phyloP scores from a whole-genome alignment of 2,797 vertebrate species.

The Clangula hyemalis region DNA sequence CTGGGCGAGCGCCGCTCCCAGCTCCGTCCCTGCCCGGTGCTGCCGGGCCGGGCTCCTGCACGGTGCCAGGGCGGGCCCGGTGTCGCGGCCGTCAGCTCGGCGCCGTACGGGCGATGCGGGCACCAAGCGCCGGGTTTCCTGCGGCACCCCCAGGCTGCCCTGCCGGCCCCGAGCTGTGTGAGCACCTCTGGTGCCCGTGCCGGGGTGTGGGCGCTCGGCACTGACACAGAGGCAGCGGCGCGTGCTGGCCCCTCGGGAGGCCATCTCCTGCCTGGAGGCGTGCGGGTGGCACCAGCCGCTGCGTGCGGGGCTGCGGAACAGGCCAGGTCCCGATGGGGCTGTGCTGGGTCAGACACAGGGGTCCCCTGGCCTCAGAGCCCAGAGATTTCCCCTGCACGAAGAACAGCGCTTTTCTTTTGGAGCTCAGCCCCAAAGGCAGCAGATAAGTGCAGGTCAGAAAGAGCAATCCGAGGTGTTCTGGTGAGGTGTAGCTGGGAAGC shows the following conservation, averaged over 20 bases:
- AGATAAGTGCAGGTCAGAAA: neutral
- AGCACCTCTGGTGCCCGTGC: rapidly evolving
- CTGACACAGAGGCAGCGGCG: no score
- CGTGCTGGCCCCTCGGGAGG: neutral
- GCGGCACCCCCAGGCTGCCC: neutral
- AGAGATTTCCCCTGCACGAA: neutral
- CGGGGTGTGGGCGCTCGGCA: neutral
- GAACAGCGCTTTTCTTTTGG: neutral
- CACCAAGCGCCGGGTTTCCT: neutral
- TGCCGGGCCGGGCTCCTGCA: no score
- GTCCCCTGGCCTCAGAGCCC: neutral
- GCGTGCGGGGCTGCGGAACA: neutral
- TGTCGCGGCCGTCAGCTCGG: no score
- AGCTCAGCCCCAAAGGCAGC: neutral
- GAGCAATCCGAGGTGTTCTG: neutral
- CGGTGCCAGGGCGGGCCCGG: no score
- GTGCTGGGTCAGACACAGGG: neutral
- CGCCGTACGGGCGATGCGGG: no score
- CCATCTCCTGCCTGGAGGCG: neutral
- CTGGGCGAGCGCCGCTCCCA: no score
- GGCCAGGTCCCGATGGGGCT: rapidly evolving
- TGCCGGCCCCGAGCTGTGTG: neutral
- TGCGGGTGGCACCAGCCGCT: neutral
- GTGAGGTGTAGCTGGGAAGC: neutral
- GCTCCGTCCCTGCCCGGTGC: no score